A percentile compares a stretch with the other conserved stretches of the same genome.
These are phyloP conservation scores for Belonocnema kinseyi DNA, from an alignment of 1,140 invertebrate species.

Conservation along the genomic window DNA sequence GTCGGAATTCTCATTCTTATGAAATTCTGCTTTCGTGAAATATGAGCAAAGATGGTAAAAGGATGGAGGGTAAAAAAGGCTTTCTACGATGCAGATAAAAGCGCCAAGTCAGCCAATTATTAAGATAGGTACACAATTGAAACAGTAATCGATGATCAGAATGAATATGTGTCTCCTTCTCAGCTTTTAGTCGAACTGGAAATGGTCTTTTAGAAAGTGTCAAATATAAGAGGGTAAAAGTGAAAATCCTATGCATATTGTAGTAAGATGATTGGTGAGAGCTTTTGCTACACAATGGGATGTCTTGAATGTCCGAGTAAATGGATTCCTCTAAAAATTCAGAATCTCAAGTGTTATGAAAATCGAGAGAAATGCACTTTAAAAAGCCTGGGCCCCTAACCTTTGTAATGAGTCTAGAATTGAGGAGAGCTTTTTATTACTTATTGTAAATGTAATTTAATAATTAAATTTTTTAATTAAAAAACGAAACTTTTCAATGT, in stretches of 20 bases:
- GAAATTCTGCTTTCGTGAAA: neutral
- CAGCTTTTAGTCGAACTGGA: neutral
- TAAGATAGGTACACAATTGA: constrained; percentile 4
- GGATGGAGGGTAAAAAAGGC: neutral
- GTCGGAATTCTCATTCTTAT: neutral
- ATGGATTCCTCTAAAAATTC: neutral
- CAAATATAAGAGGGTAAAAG: neutral
- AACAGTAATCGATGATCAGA: constrained; percentile 14
- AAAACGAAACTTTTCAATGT: too few species aligned
- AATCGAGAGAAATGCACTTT: too few species aligned
- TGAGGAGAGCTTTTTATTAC: too few species aligned
- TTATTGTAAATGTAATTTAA: too few species aligned
- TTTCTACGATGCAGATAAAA: constrained; percentile 1
- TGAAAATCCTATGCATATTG: neutral
- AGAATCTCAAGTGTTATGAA: neutral
- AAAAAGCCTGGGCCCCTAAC: too few species aligned
- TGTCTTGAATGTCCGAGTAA: neutral
- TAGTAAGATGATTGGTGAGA: constrained; percentile 9
- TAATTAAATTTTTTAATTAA: too few species aligned
- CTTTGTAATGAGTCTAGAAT: too few species aligned
- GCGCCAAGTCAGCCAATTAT: constrained; percentile 27
- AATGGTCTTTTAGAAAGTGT: constrained; percentile 9
- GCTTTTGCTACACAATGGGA: neutral
- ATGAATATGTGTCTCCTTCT: neutral
- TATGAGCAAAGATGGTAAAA: neutral